A percentile compares a stretch with the other conserved stretches of the same genome.
phyloP scores from a whole-genome alignment of 2,113 vertebrate species.

The Cercocebus atys region DNA sequence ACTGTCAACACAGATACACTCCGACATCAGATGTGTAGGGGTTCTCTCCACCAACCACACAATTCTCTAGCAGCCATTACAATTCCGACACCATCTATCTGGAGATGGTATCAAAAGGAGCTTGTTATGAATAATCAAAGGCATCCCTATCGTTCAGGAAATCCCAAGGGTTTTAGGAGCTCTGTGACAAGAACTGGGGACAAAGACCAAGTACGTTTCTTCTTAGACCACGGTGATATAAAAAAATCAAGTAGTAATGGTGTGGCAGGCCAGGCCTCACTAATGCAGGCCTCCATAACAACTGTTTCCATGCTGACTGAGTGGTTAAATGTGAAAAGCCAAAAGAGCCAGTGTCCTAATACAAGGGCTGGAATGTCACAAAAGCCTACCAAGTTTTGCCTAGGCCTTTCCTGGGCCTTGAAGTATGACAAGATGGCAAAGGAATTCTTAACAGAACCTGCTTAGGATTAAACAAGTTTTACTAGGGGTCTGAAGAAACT shows the following conservation, averaged over 20 bases:
- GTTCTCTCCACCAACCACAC: fast-evolving
- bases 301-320: no score
- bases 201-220: background rate
- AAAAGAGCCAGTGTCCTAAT: no score
- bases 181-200: background rate
- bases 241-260: background rate
- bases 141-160: background rate
- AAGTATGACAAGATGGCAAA: no score
- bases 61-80: background rate
- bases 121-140: background rate
- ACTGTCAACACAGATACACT: background rate
- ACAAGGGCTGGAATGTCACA: no score
- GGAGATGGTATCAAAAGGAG: background rate
- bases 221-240: background rate
- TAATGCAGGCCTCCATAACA: no score
- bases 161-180: background rate
- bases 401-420: no score
- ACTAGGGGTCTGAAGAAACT: no score
- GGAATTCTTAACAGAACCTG: no score
- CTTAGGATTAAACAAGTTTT: no score
- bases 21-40: background rate
- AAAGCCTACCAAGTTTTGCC: no score
- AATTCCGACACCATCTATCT: background rate
- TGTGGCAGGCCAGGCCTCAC: no score
- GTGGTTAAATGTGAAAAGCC: no score